Evolutionary conservation across 2,797 vertebrate genomes (phyloP).

Genomic region (Pantherophis alleghaniensis): DNA sequence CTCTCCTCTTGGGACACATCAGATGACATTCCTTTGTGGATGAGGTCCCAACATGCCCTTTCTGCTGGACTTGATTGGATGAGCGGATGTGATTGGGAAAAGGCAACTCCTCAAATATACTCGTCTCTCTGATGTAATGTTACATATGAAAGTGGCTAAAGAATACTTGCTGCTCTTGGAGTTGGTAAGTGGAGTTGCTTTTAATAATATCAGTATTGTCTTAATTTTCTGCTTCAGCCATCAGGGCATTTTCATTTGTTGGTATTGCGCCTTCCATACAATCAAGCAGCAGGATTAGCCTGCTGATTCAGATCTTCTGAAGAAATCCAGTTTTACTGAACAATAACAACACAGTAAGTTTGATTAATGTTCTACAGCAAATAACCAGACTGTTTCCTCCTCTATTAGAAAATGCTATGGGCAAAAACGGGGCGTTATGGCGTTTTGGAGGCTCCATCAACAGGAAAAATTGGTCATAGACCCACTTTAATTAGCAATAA

Average conservation of each 20-base stretch:
- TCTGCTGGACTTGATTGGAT: neutral
- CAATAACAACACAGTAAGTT: neutral
- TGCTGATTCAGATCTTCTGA: neutral
- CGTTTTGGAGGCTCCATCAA: neutral
- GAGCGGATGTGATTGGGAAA: neutral
- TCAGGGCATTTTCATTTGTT: neutral
- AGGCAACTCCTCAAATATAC: neutral
- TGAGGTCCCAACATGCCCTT: neutral
- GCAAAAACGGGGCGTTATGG: neutral
- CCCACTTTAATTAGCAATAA: neutral
- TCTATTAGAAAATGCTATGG: neutral
- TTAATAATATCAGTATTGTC: neutral
- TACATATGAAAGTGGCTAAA: neutral
- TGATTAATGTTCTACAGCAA: neutral
- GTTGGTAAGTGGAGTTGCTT: neutral
- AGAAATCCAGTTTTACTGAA: neutral
- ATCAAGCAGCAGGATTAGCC: neutral
- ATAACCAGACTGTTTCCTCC: neutral
- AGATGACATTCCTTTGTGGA: neutral
- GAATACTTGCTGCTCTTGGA: neutral
- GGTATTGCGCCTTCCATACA: neutral
- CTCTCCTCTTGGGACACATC: neutral
- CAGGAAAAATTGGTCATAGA: neutral
- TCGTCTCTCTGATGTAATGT: neutral
- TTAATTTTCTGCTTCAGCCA: neutral